Conservation (phyloP, 2,113 vertebrate genomes). For the zebrafish (Danio rerio) region DNA sequence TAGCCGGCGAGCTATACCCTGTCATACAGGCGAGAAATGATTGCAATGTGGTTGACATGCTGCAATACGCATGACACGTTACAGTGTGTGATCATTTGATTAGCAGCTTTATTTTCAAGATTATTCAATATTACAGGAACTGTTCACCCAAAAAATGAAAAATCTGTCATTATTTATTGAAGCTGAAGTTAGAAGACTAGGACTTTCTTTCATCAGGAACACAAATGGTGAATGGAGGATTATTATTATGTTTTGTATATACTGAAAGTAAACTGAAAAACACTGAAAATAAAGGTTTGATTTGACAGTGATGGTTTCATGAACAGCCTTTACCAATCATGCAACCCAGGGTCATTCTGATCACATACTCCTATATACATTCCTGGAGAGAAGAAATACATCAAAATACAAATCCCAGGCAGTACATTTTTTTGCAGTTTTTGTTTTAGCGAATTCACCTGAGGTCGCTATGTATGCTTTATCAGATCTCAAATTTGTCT, state of each 20-base stretch:
- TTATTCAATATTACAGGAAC: constrained; percentile 22
- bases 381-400: too few species aligned
- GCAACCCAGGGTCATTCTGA: too few species aligned
- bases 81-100: constrained; percentile 24
- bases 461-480: too few species aligned
- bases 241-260: not conserved
- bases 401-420: too few species aligned
- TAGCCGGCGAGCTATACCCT: constrained; percentile 38
- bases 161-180: not conserved
- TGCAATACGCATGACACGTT: constrained; percentile 10
- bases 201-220: not conserved
- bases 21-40: constrained; percentile 41
- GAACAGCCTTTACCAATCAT: too few species aligned
- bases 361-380: too few species aligned
- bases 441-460: too few species aligned
- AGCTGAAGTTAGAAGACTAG: not conserved
- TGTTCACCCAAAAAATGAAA: not conserved
- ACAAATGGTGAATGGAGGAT: not conserved
- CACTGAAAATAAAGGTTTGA: too few species aligned
- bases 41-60: constrained; percentile 43
- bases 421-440: too few species aligned
- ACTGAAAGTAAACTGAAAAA: not conserved
- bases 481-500: too few species aligned
- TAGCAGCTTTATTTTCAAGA: constrained; percentile 2
- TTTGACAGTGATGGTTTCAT: too few species aligned